Percentiles rank a stretch among this genome's conserved stretches.
Evolutionary conservation across 2,888 invertebrate genomes (phyloP).

Genomic region (Nasonovia ribisnigri): DNA sequence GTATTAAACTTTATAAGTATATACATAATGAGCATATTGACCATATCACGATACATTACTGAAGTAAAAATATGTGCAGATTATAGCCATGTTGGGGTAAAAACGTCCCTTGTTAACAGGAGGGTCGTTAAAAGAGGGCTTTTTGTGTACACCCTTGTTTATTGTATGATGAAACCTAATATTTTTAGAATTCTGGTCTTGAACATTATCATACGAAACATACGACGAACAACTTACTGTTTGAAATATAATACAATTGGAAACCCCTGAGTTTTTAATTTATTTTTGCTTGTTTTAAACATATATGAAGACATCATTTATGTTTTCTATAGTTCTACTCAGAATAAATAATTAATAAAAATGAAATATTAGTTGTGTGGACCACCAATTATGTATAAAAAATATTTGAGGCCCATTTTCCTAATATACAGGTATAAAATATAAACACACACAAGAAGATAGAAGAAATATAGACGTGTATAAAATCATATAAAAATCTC

Average conservation of each 20-base stretch:
- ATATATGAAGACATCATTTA: neutral
- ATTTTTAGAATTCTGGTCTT: conserved; percentile 29
- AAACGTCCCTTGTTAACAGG: conserved; percentile 26
- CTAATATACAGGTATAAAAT: too few species aligned
- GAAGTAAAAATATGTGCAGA: conserved; percentile 24
- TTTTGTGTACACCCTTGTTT: conserved; percentile 46
- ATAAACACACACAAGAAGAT: too few species aligned
- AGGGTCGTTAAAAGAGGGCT: conserved; percentile 50
- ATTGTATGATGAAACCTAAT: conserved; percentile 33
- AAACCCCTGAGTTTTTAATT: neutral
- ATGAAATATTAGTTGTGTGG: neutral
- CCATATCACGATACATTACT: neutral
- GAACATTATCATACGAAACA: neutral
- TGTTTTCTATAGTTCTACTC: neutral
- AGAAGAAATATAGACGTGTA: too few species aligned
- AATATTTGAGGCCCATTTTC: too few species aligned
- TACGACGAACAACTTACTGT: neutral
- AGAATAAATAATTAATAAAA: neutral
- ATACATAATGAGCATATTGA: neutral
- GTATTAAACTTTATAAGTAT: neutral
- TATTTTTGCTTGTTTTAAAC: neutral
- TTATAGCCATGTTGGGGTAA: neutral
- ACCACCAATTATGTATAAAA: too few species aligned
- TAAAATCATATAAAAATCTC: too few species aligned
- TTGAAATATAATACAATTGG: conserved; percentile 35